Base-by-base conservation (phyloP, 1,140 invertebrate genomes). In the Drosophila asahinai region DNA sequence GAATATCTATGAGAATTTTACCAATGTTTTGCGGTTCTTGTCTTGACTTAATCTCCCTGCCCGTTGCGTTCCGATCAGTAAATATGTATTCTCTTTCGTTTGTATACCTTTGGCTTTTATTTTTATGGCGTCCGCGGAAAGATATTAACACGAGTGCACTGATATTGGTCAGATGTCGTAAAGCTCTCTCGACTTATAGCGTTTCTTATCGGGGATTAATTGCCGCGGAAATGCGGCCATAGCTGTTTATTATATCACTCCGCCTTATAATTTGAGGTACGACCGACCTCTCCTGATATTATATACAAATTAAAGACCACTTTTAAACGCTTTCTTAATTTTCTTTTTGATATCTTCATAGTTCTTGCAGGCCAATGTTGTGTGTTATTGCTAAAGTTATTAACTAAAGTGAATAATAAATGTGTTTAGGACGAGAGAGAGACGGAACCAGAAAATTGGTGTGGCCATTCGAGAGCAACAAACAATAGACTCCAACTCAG, bases 321-420 rank as follows among this genome's bases (percentile, higher is more conserved):
- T 15, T 17, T 48, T 7, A n/a, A 19, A 22, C 2, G 36, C 19
- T 42, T 71, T 5, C 19, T 38, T 36, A 5, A 30, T 47, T 25
- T 22, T 25, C 14, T 55, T 30, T 71, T 22, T 2, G 12, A 36
- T 36, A 19, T 30, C 48, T 68, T 45, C 17, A 40, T 59, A 73
- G 43, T 27, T 14, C 40, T 9, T 15, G 9, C 33, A 11, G 58
- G 75, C 74, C 60, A 49, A 73, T 80, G 84, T 87, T 86, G 80
- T 78, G 63, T 75, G 82, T 84, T 73, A 84, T 73, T 48, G 72
- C 77, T 81, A 75, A 60, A 63, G 62, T 71, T 79, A 87, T 90
- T 81, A 71, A 81, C 59, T 68, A 72, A 64, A 68, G 33, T 47
- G 47, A 78, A 45, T 43, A 68, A 30, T 43, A 68, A 30, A 78